Evolutionary conservation across 1,140 invertebrate species (phyloP), one percentile per base, ranked within the genome.

Genomic region (Diorhabda elongata): DNA sequence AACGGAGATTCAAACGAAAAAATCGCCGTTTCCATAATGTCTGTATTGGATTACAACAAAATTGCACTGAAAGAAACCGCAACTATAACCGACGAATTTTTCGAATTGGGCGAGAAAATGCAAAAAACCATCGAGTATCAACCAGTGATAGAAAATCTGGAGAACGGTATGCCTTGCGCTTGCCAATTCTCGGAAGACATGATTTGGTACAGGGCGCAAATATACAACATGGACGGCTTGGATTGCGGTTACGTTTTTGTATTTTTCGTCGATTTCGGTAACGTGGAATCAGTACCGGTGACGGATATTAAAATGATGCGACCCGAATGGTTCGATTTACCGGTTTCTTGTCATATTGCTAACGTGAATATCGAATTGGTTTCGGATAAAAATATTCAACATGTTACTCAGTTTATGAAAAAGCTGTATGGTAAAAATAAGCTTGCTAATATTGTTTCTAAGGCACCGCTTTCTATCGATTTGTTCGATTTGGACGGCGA

Each of bases 191-290:
- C 67, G 2, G 72, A 71, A 60, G 72, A 73, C 44, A 57, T 44
- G 7, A 9, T 67, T 8, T 75, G 71, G 70, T 72, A 71, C 44
- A 58, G 74, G 42, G 74, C 64, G 4, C 5, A 43, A 44, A 64
- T 75, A 42, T 68, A 66, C 5, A 42, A 64, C n/a, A 58, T 64
- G 5, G 66, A 75, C 43, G 44, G 44, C 3, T 6, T 69, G 8
- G 63, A 73, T 58, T 71, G 60, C 3, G 70, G 68, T 2, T 64
- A 47, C 56, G 72, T 74, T 4, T 56, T 61, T 9, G 72, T 72
- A 47, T 62, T 75, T 11, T 75, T 72, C 61, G 74, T 75, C 3
- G 74, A 75, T 67, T 75, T 71, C 56, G 74, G 72, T 7, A 72
- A 69, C 41, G 56, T 69, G 7, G 70, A 75, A 60, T 61, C 59